phyloP scores from a whole-genome alignment of 2,888 invertebrate genomes.

The Ceraclea dissimilis region DNA sequence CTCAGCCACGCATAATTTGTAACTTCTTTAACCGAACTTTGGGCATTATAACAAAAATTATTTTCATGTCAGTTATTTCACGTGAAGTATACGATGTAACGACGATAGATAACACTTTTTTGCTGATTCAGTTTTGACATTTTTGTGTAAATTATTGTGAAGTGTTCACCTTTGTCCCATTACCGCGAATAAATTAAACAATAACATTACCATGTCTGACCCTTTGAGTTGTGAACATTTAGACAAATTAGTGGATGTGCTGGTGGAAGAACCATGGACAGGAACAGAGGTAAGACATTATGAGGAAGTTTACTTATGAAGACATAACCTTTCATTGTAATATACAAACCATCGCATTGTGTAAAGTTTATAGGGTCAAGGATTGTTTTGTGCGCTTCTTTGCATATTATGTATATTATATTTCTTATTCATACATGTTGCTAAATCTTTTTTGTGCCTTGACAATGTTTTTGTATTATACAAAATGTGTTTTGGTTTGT shows the following conservation, averaged over 20 bases:
- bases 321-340: slow-evolving; percentile 10
- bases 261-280: slow-evolving; percentile 43
- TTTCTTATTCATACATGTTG: too few species aligned
- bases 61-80: too few species aligned
- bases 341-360: neutral
- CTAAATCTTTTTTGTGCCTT: too few species aligned
- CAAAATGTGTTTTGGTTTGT: too few species aligned
- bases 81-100: neutral
- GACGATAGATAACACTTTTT: slow-evolving; percentile 15
- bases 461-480: too few species aligned
- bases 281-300: slow-evolving; percentile 38
- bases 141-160: slow-evolving; percentile 9
- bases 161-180: slow-evolving; percentile 13
- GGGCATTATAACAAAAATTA: too few species aligned
- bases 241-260: slow-evolving; percentile 38
- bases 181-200: neutral
- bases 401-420: too few species aligned
- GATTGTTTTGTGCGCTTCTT: slow-evolving; percentile 1
- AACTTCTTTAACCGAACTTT: too few species aligned
- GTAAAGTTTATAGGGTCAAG: neutral
- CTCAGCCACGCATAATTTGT: too few species aligned
- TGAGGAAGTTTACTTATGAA: neutral
- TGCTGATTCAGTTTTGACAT: slow-evolving; percentile 20
- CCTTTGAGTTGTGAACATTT: slow-evolving; percentile 42
- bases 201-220: slow-evolving; percentile 11